phyloP scores from a whole-genome alignment of 2,888 invertebrate species.

The Heliconius charithonia region DNA sequence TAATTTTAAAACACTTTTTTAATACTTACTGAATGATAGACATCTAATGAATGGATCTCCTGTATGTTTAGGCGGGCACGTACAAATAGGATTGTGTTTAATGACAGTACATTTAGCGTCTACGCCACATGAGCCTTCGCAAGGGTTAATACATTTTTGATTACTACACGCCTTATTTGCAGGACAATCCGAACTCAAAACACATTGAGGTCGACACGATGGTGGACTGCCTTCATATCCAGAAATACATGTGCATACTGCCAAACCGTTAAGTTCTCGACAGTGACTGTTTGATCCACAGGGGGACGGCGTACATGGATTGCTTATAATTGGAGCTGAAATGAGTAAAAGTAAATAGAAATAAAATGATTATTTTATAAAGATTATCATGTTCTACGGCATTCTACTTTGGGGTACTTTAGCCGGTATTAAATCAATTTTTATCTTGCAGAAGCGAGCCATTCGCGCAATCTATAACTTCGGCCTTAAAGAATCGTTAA shows the following conservation, averaged over 20 bases:
- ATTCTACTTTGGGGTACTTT: too few relatives aligned
- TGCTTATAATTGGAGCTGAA: conserved; percentile 71
- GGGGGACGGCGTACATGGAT: conserved; percentile 89
- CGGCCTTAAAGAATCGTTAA: too few relatives aligned
- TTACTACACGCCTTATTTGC: conserved; percentile 88
- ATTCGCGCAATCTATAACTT: too few relatives aligned
- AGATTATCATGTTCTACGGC: too few relatives aligned
- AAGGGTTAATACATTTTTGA: conserved; percentile 90
- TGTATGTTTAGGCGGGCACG: conserved; percentile 86
- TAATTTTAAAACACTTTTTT: background rate
- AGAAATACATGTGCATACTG: conserved; percentile 89
- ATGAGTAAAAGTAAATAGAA: background rate
- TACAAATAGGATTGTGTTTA: conserved; percentile 91
- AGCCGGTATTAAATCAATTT: too few relatives aligned
- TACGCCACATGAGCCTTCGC: conserved; percentile 89
- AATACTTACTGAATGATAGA: conserved; percentile 70
- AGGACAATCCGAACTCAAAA: conserved; percentile 89
- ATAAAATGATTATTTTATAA: background rate
- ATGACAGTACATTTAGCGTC: conserved; percentile 89
- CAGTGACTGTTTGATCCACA: conserved; percentile 91
- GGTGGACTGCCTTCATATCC: conserved; percentile 89
- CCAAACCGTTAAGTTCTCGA: conserved; percentile 85
- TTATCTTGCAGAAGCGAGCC: too few relatives aligned
- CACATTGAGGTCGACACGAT: conserved; percentile 90
- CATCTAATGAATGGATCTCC: conserved; percentile 92